Evolutionary conservation across 2,888 invertebrate genomes (phyloP), one percentile per base, ranked within the genome.

Genomic region (Oasisia sp.): DNA sequence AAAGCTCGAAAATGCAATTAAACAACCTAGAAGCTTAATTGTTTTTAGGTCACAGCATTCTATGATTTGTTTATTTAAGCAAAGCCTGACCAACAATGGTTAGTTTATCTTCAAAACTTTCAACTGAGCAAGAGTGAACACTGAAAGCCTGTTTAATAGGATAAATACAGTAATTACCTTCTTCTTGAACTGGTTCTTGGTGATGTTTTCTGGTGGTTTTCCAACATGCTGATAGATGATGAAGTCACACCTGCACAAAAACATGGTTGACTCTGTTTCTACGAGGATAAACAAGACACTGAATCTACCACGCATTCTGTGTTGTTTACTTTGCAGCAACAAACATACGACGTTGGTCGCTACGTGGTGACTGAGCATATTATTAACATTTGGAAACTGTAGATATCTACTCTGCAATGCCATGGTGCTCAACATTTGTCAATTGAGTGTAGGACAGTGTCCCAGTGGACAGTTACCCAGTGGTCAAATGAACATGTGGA

Each of bases 211-310:
- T 74, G 91, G 74, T 1, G 32, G 91, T 32, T 91, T 56, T 19
- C 91, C 91, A 7, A 44, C 32, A 12, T 74, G 32, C 45, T 91
- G 91, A 91, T 91, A 91, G 4, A 91, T 32, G 32, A 91, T n/a
- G 45, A 91, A 74, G 32, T 91, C 91, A n/a, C 89, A 32, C 32
- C 91, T 91, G 27, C 12, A 91, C 19, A 27, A 32, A 32, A 91
- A 91, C 32, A 32, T 7, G 45, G 32, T 11, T 8, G 5, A 45
- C 9, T 27, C 19, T 74, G 27, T 74, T 74, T 27, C 7, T 3
- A 74, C 4, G 27, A 27, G 7, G 27, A 74, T 27, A 74, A 74
- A 74, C n/a, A 74, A 74, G 14, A 74, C 74, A 74, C 27, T 5
- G n/a, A 27, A 74, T 27, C 27, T 27, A 74, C n/a, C 27, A n/a